Evolutionary conservation across 1,140 invertebrate species (phyloP), one percentile per base, ranked within the genome.

Genomic region (Thalassaphorura encarpata): DNA sequence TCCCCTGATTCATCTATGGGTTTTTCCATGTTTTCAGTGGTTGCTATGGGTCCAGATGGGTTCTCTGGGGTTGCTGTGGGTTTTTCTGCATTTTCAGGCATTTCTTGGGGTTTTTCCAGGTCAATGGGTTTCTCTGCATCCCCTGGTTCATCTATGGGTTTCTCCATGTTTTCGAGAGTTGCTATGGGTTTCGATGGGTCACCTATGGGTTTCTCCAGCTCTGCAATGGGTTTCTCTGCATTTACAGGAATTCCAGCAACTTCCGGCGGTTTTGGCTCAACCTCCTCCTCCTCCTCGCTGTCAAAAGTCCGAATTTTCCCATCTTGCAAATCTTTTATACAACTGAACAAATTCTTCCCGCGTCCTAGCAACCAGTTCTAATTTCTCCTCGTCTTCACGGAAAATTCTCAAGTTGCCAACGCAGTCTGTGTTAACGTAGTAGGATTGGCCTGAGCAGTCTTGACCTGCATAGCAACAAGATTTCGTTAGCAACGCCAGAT

Each of bases 301-400:
- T 3, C n/a, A n/a, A n/a, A n/a, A n/a, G n/a, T n/a, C n/a, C n/a
- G n/a, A n/a, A n/a, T n/a, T n/a, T n/a, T n/a, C n/a, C n/a, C 33
- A 36, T n/a, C n/a, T n/a, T n/a, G n/a, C n/a, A n/a, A n/a, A n/a
- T n/a, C n/a, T n/a, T n/a, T n/a, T n/a, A n/a, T n/a, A n/a, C n/a
- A n/a, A n/a, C 66, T 78, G 76, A 19, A 83, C 80, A 56, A 91
- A 72, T 61, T 84, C 83, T 59, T 85, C 82, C 49, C 84, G 73
- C 69, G 28, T 65, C 15, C 55, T 88, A 58, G 90, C 92, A 60
- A 96, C 83, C 36, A 97, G 75, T 69, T 87, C 82, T 92, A 92
- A 97, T 18, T 87, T 89, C 69, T 96, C 90, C 68, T 97, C 92
- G 75, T 97, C 93, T 75, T 97, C 93, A 67, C 83, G 83, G 70